A percentile compares a stretch with the other conserved stretches of the same genome.
Conservation (phyloP, 1,140 invertebrate species). For the Scaptomyza hsui region DNA sequence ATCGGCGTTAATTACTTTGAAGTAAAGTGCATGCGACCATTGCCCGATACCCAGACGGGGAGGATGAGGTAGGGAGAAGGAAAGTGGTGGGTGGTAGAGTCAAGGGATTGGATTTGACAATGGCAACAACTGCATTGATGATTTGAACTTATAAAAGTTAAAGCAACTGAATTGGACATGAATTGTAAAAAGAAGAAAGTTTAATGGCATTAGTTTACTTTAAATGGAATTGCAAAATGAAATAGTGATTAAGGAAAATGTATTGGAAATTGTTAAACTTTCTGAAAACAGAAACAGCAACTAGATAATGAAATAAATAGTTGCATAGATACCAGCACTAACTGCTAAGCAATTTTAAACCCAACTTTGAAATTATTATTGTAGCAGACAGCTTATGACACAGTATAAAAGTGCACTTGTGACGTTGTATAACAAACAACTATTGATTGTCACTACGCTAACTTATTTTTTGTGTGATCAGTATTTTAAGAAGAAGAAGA, state of each 20-base stretch:
- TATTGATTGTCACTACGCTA: too few relatives aligned
- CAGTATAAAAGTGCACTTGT: too few relatives aligned
- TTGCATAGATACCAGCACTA: too few relatives aligned
- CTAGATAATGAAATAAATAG: too few relatives aligned
- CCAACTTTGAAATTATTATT: too few relatives aligned
- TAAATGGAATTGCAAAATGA: background rate
- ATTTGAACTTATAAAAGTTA: constrained; percentile 50
- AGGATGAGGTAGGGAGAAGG: background rate
- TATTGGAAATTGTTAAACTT: background rate
- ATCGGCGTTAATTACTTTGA: constrained; percentile 81
- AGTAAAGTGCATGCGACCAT: constrained; percentile 69
- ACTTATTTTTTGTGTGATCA: too few relatives aligned
- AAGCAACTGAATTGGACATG: constrained; percentile 13
- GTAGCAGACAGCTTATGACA: too few relatives aligned
- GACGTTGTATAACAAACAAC: too few relatives aligned
- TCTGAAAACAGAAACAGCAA: background rate
- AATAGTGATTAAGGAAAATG: background rate
- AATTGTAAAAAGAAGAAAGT: background rate
- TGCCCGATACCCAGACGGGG: constrained; percentile 23
- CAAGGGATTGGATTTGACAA: constrained; percentile 27
- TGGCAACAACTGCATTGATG: constrained; percentile 62
- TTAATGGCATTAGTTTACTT: background rate
- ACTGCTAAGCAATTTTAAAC: too few relatives aligned
- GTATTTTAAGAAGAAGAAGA: too few relatives aligned
- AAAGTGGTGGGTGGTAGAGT: background rate